Evolutionary conservation across 2,888 invertebrate genomes (phyloP).

Genomic region (Tupiocoris notatus): DNA sequence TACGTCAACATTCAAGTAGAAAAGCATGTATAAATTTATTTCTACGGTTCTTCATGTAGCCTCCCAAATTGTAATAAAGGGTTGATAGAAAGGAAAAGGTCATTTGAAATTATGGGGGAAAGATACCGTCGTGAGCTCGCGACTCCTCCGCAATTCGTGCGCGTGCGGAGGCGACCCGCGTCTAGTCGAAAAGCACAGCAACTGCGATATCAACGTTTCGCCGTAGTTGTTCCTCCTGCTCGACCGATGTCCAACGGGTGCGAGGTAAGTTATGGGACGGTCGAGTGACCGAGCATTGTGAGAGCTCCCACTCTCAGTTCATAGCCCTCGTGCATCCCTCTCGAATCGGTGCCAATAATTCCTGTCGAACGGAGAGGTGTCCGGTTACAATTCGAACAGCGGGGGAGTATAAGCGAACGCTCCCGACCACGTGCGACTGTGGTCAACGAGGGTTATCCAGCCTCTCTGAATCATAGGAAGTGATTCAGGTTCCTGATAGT

Average conservation of each 20-base stretch:
- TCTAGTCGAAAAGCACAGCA: neutral
- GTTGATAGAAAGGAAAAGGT: too few relatives aligned
- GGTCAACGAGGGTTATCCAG: neutral
- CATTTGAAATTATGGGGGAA: too few relatives aligned
- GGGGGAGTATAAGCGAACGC: neutral
- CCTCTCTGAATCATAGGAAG: neutral
- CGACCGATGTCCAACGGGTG: neutral
- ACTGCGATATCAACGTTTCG: neutral
- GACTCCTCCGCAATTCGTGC: neutral
- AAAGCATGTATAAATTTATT: too few relatives aligned
- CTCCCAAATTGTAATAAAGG: too few relatives aligned
- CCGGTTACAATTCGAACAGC: constrained; percentile 20
- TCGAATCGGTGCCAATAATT: constrained; percentile 16
- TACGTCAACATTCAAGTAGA: too few relatives aligned
- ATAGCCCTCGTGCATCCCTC: neutral
- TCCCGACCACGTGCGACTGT: neutral
- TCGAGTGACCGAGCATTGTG: neutral
- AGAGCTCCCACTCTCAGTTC: neutral
- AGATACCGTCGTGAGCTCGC: too few relatives aligned
- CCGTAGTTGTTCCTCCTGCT: neutral
- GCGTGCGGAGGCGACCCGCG: neutral
- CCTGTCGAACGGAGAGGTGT: constrained; percentile 4
- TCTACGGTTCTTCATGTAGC: too few relatives aligned
- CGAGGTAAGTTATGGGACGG: neutral
- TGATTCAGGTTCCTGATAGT: neutral